Evolutionary conservation across 2,113 vertebrate species (phyloP), one percentile per base, ranked within the genome.

Genomic region (Salvator merianae): DNA sequence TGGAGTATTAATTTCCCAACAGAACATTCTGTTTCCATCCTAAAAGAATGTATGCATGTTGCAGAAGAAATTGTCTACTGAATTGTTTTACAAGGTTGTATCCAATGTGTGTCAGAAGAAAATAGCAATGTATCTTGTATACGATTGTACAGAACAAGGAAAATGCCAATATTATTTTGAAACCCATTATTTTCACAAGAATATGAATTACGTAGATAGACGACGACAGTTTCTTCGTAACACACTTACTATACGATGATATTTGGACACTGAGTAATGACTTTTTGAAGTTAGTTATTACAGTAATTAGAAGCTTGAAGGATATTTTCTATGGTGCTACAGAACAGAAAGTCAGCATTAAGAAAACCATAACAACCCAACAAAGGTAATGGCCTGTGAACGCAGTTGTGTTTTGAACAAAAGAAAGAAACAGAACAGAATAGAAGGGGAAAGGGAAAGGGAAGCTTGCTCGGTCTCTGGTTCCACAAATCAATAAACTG

Each of bases 271-370:
- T 92, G 87, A 86, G 88, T 96, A 95, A 96, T 92, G 94, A 94
- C 86, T 95, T 90, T 87, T 93, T 93, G 88, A 95, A 92, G 87
- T 79, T 94, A 90, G 90, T 90, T 95, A 95, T 94, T 94, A 94
- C 89, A 88, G 74, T 94, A 93, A 94, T 95, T 92, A 95, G 92
- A 87, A 95, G 87, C 66, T 91, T 89, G 90, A 91, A 94, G 93
- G 92, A 93, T 65, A 94, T 91, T 91, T 90, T 94, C 89, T 86
- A 85, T 91, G 94, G 89, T 72, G 78, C 78, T 90, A 91, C 30
- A 93, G 88, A 91, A 94, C 91, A 94, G 92, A 93, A 94, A 95
- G 90, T 90, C 89, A 94, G 90, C 85, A 91, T 90, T 93, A 87
- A 88, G 81, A 81, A 68, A 91, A 93, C 83, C 93, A 91, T 92